Percentiles rank a stretch among this genome's conserved stretches.
Evolutionary conservation across 2,797 vertebrate species (phyloP).

Genomic region (Thripadectes ignobilis): DNA sequence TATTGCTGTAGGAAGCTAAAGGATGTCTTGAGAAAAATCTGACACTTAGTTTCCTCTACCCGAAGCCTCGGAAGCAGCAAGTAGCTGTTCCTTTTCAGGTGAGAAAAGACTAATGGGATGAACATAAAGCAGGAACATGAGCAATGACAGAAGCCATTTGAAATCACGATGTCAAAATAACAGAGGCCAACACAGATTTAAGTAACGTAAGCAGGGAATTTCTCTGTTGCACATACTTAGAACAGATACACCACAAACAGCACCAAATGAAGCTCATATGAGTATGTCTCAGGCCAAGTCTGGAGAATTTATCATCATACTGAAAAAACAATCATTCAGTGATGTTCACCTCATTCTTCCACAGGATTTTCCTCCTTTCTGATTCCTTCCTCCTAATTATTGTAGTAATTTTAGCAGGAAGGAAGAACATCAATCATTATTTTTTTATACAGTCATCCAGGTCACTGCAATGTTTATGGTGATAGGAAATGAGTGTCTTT

Average conservation of each 20-base stretch:
- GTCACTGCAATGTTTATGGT: neutral
- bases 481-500: conserved; percentile 32
- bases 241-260: neutral
- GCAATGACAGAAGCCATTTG: neutral
- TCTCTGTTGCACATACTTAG: neutral
- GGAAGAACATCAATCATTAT: neutral
- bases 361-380: neutral
- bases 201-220: neutral
- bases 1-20: neutral
- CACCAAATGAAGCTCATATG: neutral
- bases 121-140: neutral
- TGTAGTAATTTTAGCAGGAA: neutral
- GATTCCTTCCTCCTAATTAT: neutral
- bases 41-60: neutral
- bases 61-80: neutral
- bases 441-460: neutral
- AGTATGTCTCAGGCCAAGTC: neutral
- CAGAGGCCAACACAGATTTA: neutral
- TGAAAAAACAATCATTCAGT: neutral
- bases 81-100: neutral
- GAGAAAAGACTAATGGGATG: neutral
- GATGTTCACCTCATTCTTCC: neutral
- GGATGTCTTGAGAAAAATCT: neutral
- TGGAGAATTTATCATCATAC: neutral
- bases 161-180: neutral